Percentiles rank a stretch among this genome's conserved stretches.
These are phyloP conservation scores for Crocidura indochinensis DNA, from an alignment of 2,797 vertebrate species.

Conservation along the genomic window DNA sequence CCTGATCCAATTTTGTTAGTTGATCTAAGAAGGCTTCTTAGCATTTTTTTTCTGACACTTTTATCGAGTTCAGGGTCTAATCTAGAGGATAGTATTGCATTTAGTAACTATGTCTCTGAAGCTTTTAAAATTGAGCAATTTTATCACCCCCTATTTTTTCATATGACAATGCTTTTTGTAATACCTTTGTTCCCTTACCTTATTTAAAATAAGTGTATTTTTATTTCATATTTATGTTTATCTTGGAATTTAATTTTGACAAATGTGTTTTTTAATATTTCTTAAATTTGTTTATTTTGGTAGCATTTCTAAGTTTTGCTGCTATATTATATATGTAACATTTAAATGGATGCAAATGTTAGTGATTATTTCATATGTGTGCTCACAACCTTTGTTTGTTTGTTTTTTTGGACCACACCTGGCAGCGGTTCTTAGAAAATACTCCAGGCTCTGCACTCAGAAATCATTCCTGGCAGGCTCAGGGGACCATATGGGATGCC, in stretches of 20 bases:
- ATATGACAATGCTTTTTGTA: neutral
- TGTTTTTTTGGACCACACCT: too few relatives aligned
- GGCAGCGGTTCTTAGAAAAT: too few relatives aligned
- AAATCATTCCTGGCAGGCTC: too few relatives aligned
- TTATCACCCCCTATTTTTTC: neutral
- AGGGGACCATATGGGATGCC: too few relatives aligned
- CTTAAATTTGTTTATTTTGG: neutral
- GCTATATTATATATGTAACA: neutral
- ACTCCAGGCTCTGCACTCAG: too few relatives aligned
- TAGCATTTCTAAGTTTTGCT: conserved; percentile 7
- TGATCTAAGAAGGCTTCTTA: neutral
- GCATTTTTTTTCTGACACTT: neutral
- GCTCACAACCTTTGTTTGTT: neutral
- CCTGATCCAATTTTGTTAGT: neutral
- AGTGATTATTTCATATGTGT: neutral
- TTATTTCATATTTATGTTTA: conserved; percentile 15
- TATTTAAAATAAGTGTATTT: neutral
- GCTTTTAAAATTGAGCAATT: conserved; percentile 19
- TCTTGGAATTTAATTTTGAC: neutral
- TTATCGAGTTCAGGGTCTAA: neutral
- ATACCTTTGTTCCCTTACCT: neutral
- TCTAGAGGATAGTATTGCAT: neutral
- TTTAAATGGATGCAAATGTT: conserved; percentile 32
- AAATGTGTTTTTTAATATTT: neutral
- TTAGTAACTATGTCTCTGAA: neutral